These are phyloP conservation scores for Pituophis catenifer DNA, from an alignment of 2,113 vertebrate species.

Conservation along the genomic window DNA sequence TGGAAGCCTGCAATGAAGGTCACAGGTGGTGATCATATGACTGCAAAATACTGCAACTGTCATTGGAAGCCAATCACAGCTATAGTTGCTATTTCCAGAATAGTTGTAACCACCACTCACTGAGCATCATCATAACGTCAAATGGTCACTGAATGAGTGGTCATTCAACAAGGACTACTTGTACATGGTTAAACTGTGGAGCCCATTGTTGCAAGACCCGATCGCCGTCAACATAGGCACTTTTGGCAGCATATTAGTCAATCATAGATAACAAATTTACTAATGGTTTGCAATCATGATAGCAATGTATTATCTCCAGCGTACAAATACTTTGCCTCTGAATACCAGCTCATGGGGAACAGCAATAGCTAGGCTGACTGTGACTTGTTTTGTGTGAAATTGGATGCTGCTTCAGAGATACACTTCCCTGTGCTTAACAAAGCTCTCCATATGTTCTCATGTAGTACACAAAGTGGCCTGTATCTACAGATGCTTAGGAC, in stretches of 20 bases:
- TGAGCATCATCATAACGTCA: neutral
- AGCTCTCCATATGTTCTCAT: neutral
- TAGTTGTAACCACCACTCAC: neutral
- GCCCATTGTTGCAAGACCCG: neutral
- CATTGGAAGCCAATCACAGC: neutral
- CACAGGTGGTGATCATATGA: neutral
- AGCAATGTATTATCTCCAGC: neutral
- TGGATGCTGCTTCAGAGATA: neutral
- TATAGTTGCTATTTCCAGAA: neutral
- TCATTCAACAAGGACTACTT: neutral
- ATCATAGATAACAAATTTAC: neutral
- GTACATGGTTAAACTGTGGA: neutral
- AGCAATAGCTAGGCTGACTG: neutral
- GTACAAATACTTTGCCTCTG: neutral
- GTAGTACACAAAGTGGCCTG: neutral
- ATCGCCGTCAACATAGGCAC: neutral
- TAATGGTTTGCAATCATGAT: neutral
- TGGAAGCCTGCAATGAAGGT: neutral
- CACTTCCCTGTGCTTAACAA: neutral
- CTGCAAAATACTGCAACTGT: neutral
- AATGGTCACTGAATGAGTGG: neutral
- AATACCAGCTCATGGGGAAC: neutral
- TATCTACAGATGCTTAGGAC: neutral
- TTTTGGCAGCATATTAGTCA: neutral
- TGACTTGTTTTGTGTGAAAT: neutral